These are phyloP conservation scores for Poecilia wingei DNA, from an alignment of 2,797 vertebrate genomes.

Conservation along the genomic window DNA sequence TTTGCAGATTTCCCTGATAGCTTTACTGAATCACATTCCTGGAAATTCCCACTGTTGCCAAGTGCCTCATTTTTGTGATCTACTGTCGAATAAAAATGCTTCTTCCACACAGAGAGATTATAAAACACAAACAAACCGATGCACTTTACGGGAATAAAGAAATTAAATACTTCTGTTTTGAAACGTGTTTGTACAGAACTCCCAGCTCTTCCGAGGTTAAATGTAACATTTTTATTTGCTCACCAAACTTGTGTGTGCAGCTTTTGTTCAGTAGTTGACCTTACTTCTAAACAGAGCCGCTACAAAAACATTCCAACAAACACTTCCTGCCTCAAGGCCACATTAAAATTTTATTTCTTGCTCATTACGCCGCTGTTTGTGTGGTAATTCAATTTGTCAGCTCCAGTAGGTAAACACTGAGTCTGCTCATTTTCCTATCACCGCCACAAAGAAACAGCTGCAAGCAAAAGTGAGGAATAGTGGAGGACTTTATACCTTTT, in stretches of 20 bases:
- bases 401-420: background rate
- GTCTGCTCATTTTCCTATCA: background rate
- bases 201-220: background rate
- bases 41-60: background rate
- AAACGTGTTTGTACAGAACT: background rate
- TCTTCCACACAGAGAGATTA: background rate
- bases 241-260: background rate
- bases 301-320: conserved; percentile 3
- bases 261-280: background rate
- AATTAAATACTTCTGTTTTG: background rate
- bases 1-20: background rate
- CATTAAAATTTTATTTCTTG: conserved; percentile 3
- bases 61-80: background rate
- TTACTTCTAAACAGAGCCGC: background rate
- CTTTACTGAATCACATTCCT: background rate
- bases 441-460: background rate
- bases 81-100: background rate
- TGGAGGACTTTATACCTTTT: background rate
- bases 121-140: background rate
- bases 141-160: background rate
- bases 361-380: background rate
- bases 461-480: background rate
- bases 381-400: conserved; percentile 14
- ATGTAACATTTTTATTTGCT: background rate
- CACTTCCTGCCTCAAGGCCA: background rate